These are phyloP conservation scores for Ctenopoma kingsleyae DNA, from an alignment of 2,797 vertebrate genomes.

Conservation along the genomic window DNA sequence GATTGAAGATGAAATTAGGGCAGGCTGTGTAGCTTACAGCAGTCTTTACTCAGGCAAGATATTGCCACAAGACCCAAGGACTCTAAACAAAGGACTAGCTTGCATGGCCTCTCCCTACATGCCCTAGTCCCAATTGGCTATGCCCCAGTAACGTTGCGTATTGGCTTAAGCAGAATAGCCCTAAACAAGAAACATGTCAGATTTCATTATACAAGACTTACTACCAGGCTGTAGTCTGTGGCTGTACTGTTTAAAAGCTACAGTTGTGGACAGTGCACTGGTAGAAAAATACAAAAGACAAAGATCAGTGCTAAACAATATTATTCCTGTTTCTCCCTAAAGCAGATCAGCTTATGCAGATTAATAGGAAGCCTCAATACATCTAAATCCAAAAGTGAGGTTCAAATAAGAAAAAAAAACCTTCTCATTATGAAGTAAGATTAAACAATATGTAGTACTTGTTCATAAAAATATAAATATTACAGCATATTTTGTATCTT, in stretches of 20 bases:
- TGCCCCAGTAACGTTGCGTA: constrained; percentile 74
- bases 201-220: constrained; percentile 74
- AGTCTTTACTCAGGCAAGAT: constrained; percentile 68
- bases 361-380: constrained; percentile 46
- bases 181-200: constrained; percentile 76
- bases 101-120: constrained; percentile 66
- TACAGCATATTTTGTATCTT: neutral
- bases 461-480: neutral
- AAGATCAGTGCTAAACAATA: constrained; percentile 50
- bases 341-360: constrained; percentile 62
- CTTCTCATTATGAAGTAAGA: constrained; percentile 27
- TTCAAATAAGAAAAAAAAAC: constrained; percentile 26
- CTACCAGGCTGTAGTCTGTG: constrained; percentile 55
- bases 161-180: constrained; percentile 79
- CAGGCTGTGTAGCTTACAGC: constrained; percentile 70
- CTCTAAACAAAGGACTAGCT: constrained; percentile 79
- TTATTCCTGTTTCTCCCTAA: constrained; percentile 54
- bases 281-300: constrained; percentile 45
- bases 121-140: constrained; percentile 72
- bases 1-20: constrained; percentile 86
- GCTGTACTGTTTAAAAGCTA: constrained; percentile 61
- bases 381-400: constrained; percentile 21
- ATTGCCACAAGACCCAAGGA: constrained; percentile 73
- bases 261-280: constrained; percentile 35
- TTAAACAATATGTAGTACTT: constrained; percentile 13